Percentiles rank a stretch among this genome's conserved stretches.
phyloP scores from a whole-genome alignment of 2,888 invertebrate genomes.

The Linhomoeus sp. region DNA sequence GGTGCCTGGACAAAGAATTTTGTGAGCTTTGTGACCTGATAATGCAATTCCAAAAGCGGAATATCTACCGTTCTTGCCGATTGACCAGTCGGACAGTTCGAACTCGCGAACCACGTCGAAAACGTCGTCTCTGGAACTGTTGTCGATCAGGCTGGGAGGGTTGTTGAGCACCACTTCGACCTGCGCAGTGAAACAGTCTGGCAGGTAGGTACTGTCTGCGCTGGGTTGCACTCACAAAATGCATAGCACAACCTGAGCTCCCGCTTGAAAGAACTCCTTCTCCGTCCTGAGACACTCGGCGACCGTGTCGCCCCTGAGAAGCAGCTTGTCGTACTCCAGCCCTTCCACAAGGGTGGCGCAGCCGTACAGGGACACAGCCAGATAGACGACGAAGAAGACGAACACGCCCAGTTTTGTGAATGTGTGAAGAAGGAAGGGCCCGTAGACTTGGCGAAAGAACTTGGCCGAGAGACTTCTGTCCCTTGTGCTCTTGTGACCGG shows the following conservation, averaged over 20 bases:
- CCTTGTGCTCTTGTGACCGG: too few relatives aligned
- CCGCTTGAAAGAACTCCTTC: slow-evolving; percentile 24
- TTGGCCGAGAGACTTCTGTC: too few relatives aligned
- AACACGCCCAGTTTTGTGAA: slow-evolving; percentile 40
- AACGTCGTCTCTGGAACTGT: slow-evolving; percentile 10
- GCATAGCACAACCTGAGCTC: slow-evolving; percentile 15
- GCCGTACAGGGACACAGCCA: slow-evolving; percentile 65
- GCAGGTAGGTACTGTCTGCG: not conserved
- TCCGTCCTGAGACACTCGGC: slow-evolving; percentile 18
- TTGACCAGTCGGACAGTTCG: slow-evolving; percentile 10
- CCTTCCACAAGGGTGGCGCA: slow-evolving; percentile 37
- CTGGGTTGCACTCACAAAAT: not conserved
- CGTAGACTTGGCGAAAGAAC: slow-evolving; percentile 18
- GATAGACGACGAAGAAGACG: slow-evolving; percentile 50
- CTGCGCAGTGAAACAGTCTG: not conserved
- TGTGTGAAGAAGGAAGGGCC: slow-evolving; percentile 19
- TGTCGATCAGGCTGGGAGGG: not conserved
- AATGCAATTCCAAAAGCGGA: too few relatives aligned
- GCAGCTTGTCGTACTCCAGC: slow-evolving; percentile 22
- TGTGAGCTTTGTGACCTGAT: too few relatives aligned
- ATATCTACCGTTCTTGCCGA: slow-evolving; percentile 9
- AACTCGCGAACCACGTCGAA: slow-evolving; percentile 17
- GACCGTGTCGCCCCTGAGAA: slow-evolving; percentile 19
- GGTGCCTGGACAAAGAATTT: slow-evolving; percentile 16
- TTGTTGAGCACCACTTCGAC: not conserved